Conservation (phyloP, 35 echinoderm and acorn worm species). For the Ophiothrix spiculata region DNA sequence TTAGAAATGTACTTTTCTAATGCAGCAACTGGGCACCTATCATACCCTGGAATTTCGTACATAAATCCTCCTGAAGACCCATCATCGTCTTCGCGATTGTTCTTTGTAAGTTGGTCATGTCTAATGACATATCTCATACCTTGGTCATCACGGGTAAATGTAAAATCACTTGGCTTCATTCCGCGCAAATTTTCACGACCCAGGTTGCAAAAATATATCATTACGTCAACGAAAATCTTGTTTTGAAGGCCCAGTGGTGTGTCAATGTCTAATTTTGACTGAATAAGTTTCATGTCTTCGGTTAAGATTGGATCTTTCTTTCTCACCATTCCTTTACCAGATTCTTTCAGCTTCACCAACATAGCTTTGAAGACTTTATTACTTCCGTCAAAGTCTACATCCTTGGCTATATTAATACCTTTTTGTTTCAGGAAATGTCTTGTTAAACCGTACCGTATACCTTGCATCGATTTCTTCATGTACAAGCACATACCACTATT, state of each 20-base stretch:
- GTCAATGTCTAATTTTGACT: neutral
- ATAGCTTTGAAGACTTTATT: slow-evolving; percentile 49
- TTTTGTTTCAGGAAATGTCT: slow-evolving; percentile 33
- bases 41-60: slow-evolving; percentile 14
- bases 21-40: slow-evolving; percentile 32
- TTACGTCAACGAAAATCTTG: slow-evolving; percentile 42
- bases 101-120: slow-evolving; percentile 47
- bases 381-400: slow-evolving; percentile 10
- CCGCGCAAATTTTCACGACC: slow-evolving; percentile 32
- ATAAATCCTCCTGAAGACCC: slow-evolving; percentile 8
- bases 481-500: slow-evolving; percentile 41
- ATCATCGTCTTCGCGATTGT: slow-evolving; percentile 36
- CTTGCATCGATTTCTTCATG: slow-evolving; percentile 56
- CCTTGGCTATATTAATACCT: slow-evolving; percentile 22
- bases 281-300: neutral
- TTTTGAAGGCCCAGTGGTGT: slow-evolving; percentile 40
- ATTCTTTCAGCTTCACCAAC: slow-evolving; percentile 14
- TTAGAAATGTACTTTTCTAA: neutral
- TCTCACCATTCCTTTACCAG: neutral
- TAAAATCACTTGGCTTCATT: slow-evolving; percentile 39
- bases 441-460: slow-evolving; percentile 36
- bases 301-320: neutral
- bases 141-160: neutral
- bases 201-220: slow-evolving; percentile 24
- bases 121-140: neutral